Base-by-base conservation (phyloP, 2,888 invertebrate genomes). In the Polydrusus pterygomalis region DNA sequence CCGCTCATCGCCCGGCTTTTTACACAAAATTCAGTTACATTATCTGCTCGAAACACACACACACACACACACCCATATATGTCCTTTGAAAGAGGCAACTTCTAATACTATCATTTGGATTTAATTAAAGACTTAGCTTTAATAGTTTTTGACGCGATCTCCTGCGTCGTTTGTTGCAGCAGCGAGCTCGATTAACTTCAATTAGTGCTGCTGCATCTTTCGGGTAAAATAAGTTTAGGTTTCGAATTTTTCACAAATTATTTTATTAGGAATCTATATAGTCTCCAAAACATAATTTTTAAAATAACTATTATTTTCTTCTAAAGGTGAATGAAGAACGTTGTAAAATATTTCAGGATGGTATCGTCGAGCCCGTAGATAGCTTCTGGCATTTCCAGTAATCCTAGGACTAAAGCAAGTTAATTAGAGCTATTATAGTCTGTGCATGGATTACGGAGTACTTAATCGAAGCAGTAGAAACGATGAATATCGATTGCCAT, bases 21-120 rank as follows among this genome's bases (percentile, higher is more conserved):
- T 86, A 82, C 82, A 82, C 82, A 81, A 84, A 86, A 86, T 83
- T 85, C 84, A 85, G 84, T 86, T 86, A 86, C 83, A 74, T 71
- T 77, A 77, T 77, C 74, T 74, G 74, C 56, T 70, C 74, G 49
- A 62, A 58, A 49, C 74, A 74, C 70, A 70, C 71, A 70, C 69
- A 68, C 64, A 64, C n/a, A 49, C 25, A 74, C 70, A 70, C 71
- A 70, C 69, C 63, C 64, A 64, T 20, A 49, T n/a, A 34, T 64
- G 25, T 45, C 64, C 76, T 73, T 73, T 76, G 76, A 73, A 71
- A 72, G 72, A 68, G 58, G 62, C 18, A 72, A 71, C 72, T 76
- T 67, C 69, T 77, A 77, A 77, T 77, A 74, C 71, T 77, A 77
- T 77, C 77, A 67, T 54, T 68, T 71, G 74, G 38, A 77, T 77